Conservation (phyloP, 2,113 vertebrate species). For the Leucoraja erinaceus region DNA sequence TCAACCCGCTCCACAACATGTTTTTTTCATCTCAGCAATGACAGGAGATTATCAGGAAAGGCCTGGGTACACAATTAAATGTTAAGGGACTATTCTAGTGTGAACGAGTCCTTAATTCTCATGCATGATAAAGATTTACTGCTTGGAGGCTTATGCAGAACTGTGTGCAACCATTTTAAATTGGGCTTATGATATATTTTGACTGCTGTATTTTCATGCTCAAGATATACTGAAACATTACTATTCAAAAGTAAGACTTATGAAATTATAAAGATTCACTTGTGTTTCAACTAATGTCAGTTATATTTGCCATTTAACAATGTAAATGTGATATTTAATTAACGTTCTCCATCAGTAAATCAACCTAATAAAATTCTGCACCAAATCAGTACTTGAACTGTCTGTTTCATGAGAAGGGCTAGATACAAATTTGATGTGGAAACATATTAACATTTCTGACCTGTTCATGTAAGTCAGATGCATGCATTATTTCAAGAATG, state of each 20-base stretch:
- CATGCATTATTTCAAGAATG: background rate
- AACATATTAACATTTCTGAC: background rate
- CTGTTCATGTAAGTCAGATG: background rate
- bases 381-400: background rate
- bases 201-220: background rate
- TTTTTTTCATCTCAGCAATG: too few species aligned
- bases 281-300: background rate
- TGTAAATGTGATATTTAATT: background rate
- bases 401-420: background rate
- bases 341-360: background rate
- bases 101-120: too few species aligned
- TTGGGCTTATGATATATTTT: background rate
- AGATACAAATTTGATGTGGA: background rate
- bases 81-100: too few species aligned
- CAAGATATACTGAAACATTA: background rate
- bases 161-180: too few species aligned
- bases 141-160: too few species aligned
- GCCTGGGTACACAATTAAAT: too few species aligned
- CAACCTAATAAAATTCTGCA: background rate
- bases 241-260: background rate
- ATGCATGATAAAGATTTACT: too few species aligned
- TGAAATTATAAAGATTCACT: background rate
- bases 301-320: slow-evolving; percentile 12
- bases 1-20: too few species aligned
- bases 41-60: too few species aligned